These are phyloP conservation scores for Labeo catla DNA, from an alignment of 2,113 vertebrate species.

Conservation along the genomic window DNA sequence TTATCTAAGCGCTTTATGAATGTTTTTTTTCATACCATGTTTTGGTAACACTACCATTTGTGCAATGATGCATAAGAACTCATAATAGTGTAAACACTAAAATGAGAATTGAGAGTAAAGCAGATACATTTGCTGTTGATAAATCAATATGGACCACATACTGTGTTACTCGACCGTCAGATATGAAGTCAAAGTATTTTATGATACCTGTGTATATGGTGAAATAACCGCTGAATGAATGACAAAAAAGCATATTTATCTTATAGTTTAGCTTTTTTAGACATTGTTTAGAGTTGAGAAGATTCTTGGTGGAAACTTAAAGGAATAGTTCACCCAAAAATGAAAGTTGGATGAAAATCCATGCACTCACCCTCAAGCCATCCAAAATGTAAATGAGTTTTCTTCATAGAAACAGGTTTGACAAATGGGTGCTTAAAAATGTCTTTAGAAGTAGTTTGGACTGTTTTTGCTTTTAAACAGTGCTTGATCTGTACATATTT, in stretches of 20 bases:
- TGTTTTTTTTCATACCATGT: background rate
- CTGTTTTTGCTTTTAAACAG: too few species aligned
- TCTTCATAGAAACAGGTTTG: background rate
- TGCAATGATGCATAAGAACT: constrained; percentile 6
- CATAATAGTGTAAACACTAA: constrained; percentile 13
- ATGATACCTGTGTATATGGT: constrained; percentile 56
- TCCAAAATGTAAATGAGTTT: background rate
- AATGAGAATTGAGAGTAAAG: background rate
- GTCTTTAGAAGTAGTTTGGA: too few species aligned
- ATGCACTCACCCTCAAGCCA: background rate
- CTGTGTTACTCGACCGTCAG: constrained; percentile 10
- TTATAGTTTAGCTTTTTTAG: constrained; percentile 22
- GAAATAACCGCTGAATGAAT: background rate
- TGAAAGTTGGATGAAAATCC: background rate
- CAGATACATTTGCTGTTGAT: background rate
- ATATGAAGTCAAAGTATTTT: constrained; percentile 53
- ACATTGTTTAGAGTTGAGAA: constrained; percentile 17
- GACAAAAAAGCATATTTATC: background rate
- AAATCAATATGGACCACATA: constrained; percentile 45
- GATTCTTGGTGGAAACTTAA: constrained; percentile 16
- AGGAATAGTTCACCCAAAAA: background rate
- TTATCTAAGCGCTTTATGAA: constrained; percentile 19
- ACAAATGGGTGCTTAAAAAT: too few species aligned
- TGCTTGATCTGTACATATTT: too few species aligned
- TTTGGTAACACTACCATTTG: constrained; percentile 18